Evolutionary conservation across 2,888 invertebrate genomes (phyloP).

Genomic region (Chymomyza procnemis): DNA sequence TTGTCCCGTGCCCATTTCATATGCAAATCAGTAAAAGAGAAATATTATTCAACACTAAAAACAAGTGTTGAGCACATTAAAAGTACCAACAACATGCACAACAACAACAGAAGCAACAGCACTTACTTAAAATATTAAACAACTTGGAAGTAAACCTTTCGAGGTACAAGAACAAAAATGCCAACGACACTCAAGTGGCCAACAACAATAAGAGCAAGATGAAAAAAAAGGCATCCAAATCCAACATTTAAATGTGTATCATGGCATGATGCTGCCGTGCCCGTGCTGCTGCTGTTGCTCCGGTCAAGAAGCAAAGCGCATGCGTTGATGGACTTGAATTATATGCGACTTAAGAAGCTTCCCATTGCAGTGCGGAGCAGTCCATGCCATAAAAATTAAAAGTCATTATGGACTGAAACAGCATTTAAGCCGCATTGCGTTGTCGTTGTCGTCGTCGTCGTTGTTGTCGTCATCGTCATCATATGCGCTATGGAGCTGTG

Average conservation of each 20-base stretch:
- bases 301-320: conserved; percentile 62
- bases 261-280: conserved; percentile 45
- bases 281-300: conserved; percentile 33
- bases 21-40: conserved; percentile 30
- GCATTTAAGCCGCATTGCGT: conserved; percentile 62
- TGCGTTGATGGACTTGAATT: conserved; percentile 75
- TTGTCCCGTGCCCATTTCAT: not conserved
- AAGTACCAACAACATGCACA: conserved; percentile 17
- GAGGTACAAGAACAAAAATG: conserved; percentile 12
- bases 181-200: conserved; percentile 57
- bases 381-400: conserved; percentile 72
- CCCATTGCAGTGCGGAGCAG: conserved; percentile 37
- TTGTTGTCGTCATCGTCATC: conserved; percentile 19
- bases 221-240: not conserved
- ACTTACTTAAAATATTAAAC: conserved; percentile 70
- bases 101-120: conserved; percentile 35
- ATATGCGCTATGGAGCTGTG: conserved; percentile 23
- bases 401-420: conserved; percentile 73
- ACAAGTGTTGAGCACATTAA: conserved; percentile 2
- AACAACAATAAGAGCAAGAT: not conserved
- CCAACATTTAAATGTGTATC: conserved; percentile 71
- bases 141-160: conserved; percentile 22
- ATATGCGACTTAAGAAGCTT: conserved; percentile 71
- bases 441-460: not conserved
- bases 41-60: conserved; percentile 21